Evolutionary conservation across 2,888 invertebrate genomes (phyloP), one percentile per base, ranked within the genome.

Genomic region (Microctonus hyperodae): DNA sequence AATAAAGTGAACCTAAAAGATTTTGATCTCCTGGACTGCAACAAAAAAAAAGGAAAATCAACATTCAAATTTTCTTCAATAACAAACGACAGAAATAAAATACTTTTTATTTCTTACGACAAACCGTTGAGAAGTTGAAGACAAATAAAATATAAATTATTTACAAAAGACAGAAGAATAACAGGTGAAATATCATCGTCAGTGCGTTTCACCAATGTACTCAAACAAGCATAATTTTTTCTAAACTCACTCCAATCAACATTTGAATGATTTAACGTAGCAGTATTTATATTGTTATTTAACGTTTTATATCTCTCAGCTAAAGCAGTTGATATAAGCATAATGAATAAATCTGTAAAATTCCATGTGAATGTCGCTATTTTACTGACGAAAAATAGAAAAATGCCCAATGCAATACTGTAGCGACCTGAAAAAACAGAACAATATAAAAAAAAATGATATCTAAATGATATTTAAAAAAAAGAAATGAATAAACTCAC

Each of bases 91-190:
- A n/a, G n/a, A n/a, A n/a, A 2, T n/a, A 31, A n/a, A n/a, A 56
- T 23, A 44, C n/a, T 25, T 35, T 51, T 1, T 44, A 44, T 33
- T 37, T 70, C 87, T 86, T 82, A 91, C 91, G 88, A 87, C 11
- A 91, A 84, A 20, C 89, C 90, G 70, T 90, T 87, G 70, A 90
- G 90, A 11, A 92, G 85, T 76, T 92, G 91, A 25, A 91, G 84
- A 69, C 92, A 92, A 59, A 92, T 90, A 75, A 91, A 92, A 78
- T 90, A 92, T 58, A 92, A 86, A 77, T 92, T 92, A 76, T 90
- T 91, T 7, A 87, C 82, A 72, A 90, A 91, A 0, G 91, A 91
- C 20, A 92, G 78, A 0, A 91, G 79, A 0, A 92, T 86, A 51
- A 92, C 80, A 0, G 86, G 85, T 0, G 91, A 89, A 5, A 92